Conservation (phyloP, 2,888 invertebrate genomes). For the Melanargia galathea region DNA sequence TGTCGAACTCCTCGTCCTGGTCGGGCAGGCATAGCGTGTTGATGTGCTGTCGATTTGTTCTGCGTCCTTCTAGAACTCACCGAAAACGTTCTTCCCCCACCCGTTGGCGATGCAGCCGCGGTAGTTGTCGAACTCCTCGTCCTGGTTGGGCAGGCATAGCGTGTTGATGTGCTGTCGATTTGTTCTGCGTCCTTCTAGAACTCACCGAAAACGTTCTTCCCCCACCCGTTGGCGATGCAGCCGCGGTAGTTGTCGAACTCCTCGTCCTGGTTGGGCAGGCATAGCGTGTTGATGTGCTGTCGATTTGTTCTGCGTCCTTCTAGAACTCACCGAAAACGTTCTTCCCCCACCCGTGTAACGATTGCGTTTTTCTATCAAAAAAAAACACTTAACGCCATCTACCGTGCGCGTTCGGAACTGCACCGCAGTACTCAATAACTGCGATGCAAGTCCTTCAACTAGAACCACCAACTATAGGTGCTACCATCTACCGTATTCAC, state of each 20-base stretch:
- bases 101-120: slow-evolving; percentile 88
- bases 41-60: background rate
- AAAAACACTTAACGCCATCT: too few relatives aligned
- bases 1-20: slow-evolving; percentile 77
- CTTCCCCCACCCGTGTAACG: slow-evolving; percentile 93
- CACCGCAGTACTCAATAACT: too few relatives aligned
- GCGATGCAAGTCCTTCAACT: too few relatives aligned
- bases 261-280: slow-evolving; percentile 84
- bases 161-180: slow-evolving; percentile 53
- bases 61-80: slow-evolving; percentile 56
- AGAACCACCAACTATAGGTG: too few relatives aligned
- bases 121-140: slow-evolving; percentile 73
- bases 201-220: slow-evolving; percentile 87
- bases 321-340: slow-evolving; percentile 83
- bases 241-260: slow-evolving; percentile 74
- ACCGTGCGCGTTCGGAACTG: too few relatives aligned
- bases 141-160: slow-evolving; percentile 83
- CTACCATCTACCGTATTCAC: too few relatives aligned
- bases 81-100: slow-evolving; percentile 90
- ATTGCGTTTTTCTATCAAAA: too few relatives aligned
- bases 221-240: slow-evolving; percentile 90
- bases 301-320: background rate
- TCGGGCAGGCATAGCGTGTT: slow-evolving; percentile 84
- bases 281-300: slow-evolving; percentile 60
- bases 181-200: background rate